Percentiles rank a stretch among this genome's conserved stretches.
These are phyloP conservation scores for Synanthedon formicaeformis DNA, from an alignment of 2,888 invertebrate genomes.

Conservation along the genomic window DNA sequence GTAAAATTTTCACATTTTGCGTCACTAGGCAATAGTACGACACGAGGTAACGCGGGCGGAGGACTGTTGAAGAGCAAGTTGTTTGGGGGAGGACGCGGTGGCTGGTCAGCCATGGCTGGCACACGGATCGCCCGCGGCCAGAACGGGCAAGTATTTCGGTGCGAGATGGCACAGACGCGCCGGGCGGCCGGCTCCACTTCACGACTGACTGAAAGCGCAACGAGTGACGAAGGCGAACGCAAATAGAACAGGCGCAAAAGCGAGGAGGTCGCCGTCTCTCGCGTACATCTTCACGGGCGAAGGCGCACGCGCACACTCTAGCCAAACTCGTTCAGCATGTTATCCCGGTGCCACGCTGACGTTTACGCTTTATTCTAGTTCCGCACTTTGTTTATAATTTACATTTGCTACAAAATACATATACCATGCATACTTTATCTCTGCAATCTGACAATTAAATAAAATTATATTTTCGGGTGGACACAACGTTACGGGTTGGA, in stretches of 20 bases:
- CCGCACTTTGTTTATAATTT: constrained; percentile 48
- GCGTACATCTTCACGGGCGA: constrained; percentile 68
- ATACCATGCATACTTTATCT: constrained; percentile 22
- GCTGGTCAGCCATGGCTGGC: constrained; percentile 63
- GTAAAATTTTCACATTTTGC: constrained; percentile 21
- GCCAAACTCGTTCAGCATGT: constrained; percentile 63
- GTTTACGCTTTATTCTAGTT: constrained; percentile 60
- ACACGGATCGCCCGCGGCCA: constrained; percentile 45
- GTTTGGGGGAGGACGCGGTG: constrained; percentile 60
- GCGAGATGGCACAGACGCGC: constrained; percentile 51
- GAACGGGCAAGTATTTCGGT: constrained; percentile 44
- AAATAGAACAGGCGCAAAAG: constrained; percentile 69
- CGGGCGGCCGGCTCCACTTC: constrained; percentile 63
- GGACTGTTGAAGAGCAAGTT: constrained; percentile 63
- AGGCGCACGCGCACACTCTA: constrained; percentile 65
- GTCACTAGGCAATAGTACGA: constrained; percentile 63
- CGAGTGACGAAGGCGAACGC: constrained; percentile 67
- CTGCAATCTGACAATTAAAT: constrained; percentile 4
- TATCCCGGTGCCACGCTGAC: constrained; percentile 56
- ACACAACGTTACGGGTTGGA: constrained; percentile 37
- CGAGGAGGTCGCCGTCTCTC: constrained; percentile 68
- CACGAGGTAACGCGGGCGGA: constrained; percentile 59
- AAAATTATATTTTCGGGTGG: constrained; percentile 37
- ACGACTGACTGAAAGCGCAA: constrained; percentile 68
- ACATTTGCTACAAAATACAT: constrained; percentile 19